Conservation (phyloP, 2,888 invertebrate species). For the Drymonia ruficornis region DNA sequence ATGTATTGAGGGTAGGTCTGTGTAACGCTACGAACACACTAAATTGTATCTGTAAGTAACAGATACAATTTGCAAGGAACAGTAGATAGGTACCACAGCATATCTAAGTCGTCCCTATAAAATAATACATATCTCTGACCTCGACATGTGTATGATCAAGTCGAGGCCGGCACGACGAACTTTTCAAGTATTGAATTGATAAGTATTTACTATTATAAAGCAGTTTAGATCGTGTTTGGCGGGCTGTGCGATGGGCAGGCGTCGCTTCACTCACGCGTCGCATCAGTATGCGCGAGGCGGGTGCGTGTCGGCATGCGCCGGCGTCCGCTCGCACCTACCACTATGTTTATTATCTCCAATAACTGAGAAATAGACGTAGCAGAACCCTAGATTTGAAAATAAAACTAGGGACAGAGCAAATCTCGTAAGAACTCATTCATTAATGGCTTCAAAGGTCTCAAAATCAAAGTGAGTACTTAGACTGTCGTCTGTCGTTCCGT, state of each 20-base stretch:
- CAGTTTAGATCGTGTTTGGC: conserved; percentile 34
- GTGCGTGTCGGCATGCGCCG: conserved; percentile 76
- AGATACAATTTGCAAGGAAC: too few species aligned
- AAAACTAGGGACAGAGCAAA: neutral
- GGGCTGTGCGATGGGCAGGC: conserved; percentile 31
- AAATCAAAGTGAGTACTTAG: too few species aligned
- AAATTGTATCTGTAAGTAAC: too few species aligned
- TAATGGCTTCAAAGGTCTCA: too few species aligned
- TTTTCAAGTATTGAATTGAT: conserved; percentile 30
- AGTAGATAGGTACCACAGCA: too few species aligned
- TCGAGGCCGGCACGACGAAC: conserved; percentile 9
- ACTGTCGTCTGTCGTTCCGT: conserved; percentile 39
- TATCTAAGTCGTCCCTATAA: neutral
- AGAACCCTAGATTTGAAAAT: neutral
- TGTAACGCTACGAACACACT: too few species aligned
- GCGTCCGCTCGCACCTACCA: conserved; percentile 67
- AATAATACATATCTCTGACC: conserved; percentile 4
- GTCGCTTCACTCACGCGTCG: conserved; percentile 46
- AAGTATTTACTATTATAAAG: conserved; percentile 37
- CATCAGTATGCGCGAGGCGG: conserved; percentile 72
- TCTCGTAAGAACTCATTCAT: conserved; percentile 14
- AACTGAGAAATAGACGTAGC: conserved; percentile 35
- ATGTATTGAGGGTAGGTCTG: too few species aligned
- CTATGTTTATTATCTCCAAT: conserved; percentile 46
- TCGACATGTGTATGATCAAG: conserved; percentile 11